Conservation (phyloP, 2,113 vertebrate genomes). For the Stictonetta naevosa region DNA sequence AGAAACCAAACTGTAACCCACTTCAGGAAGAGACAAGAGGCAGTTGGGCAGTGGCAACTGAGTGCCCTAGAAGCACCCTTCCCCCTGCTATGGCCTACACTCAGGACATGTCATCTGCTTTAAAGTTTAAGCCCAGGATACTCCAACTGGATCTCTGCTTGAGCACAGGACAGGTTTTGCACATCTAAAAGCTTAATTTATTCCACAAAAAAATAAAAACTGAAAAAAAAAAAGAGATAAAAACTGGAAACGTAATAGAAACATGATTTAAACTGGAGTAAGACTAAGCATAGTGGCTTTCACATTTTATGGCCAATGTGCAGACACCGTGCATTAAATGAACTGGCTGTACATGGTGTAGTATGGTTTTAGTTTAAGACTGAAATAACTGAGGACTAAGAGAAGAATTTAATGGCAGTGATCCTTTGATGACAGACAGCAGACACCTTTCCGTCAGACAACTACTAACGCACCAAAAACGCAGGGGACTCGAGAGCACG, state of each 20-base stretch:
- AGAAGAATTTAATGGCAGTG: not conserved
- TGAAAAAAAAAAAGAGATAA: not conserved
- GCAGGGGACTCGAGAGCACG: not conserved
- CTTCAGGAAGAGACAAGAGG: not conserved
- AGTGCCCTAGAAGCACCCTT: not conserved
- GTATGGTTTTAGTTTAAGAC: not conserved
- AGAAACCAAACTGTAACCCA: not conserved
- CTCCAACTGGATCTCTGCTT: not conserved
- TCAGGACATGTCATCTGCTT: accelerated
- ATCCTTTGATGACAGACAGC: accelerated
- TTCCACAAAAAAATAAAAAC: not conserved
- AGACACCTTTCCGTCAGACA: no score
- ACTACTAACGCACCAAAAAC: not conserved
- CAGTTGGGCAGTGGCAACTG: accelerated
- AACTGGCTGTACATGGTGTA: accelerated
- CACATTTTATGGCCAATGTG: not conserved
- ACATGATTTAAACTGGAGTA: not conserved
- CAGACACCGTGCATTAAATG: accelerated
- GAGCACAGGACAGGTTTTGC: not conserved
- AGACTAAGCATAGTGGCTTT: not conserved
- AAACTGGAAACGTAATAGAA: accelerated
- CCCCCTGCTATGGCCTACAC: not conserved
- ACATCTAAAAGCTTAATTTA: not conserved
- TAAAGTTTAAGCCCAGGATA: not conserved
- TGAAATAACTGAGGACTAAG: not conserved